Evolutionary conservation across 1,140 invertebrate species (phyloP), one percentile per base, ranked within the genome.

Genomic region (Bilobella aurantiaca): DNA sequence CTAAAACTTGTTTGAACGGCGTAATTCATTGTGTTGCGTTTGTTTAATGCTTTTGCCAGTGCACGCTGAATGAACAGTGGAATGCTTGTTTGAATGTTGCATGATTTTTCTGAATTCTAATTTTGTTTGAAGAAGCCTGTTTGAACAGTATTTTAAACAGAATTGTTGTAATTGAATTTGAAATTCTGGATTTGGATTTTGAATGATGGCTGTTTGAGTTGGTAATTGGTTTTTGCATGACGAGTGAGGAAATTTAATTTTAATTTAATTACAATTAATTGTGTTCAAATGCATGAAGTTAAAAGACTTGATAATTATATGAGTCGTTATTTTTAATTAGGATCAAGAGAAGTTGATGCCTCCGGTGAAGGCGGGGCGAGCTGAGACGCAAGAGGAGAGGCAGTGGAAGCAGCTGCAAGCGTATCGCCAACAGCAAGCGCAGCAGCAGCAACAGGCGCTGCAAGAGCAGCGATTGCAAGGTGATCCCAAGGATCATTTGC

Each of bases 341-440:
- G 86, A 88, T 73, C 86, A 87, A 74, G 86, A 87, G 63, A 86
- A 79, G 82, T 76, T 79, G 81, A 47, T 80, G 8, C 57, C 63
- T 81, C 68, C 84, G 83, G 72, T 85, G 85, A 75, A 80, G 81
- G 16, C 84, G 81, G 42, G 81, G 84, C 73, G 89, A 91, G 78
- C 85, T 87, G 42, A 90, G 91, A 77, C 68, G 23, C 61, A 63
- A 3, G 87, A 91, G 74, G 89, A 91, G 78, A 79, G 87, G 18
- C 85, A 89, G 70, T 93, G 90, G 90, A 93, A 93, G 77, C 87
- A 90, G 69, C 76, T 91, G 67, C 89, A 91, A 78, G 87, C 87
- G 27, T 75, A 86, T 65, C 81, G 89, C 25, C 87, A 90, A 74
- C 86, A 88, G 71, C 87, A 89, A 75, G 82, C 85, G 21, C 88